Conservation (phyloP, 2,113 vertebrate species). For the Pan paniscus region DNA sequence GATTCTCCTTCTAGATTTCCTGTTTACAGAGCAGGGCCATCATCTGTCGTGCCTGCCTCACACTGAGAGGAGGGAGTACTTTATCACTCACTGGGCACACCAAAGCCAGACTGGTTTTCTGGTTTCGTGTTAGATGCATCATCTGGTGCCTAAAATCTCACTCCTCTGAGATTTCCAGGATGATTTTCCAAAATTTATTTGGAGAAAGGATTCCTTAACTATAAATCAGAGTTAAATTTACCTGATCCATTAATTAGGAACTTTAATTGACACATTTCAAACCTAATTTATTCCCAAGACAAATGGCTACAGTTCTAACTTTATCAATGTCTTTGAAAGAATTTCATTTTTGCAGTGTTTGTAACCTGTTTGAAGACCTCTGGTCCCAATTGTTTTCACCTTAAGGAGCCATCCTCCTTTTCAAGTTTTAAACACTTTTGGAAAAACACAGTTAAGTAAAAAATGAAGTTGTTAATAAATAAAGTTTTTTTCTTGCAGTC, state of each 20-base stretch:
- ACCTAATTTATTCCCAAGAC: neutral
- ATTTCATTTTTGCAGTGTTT: neutral
- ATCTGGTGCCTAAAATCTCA: neutral
- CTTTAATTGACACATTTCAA: neutral
- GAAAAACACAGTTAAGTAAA: neutral
- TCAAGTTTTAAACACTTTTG: neutral
- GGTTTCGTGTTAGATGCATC: neutral
- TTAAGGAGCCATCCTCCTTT: neutral
- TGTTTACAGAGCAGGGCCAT: neutral
- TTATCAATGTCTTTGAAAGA: neutral
- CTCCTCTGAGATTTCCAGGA: neutral
- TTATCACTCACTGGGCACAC: neutral
- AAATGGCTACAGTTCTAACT: neutral
- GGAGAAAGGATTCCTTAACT: neutral
- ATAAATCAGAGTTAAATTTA: neutral
- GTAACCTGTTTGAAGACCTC: neutral
- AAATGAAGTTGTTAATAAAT: neutral
- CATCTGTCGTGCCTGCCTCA: too few species aligned
- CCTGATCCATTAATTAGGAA: neutral
- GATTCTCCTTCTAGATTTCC: neutral
- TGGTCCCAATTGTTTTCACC: neutral
- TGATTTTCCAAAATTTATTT: slow-evolving; percentile 10
- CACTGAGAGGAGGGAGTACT: neutral
- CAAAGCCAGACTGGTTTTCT: neutral
- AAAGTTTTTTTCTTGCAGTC: neutral